phyloP scores from a whole-genome alignment of 2,888 invertebrate species.

The Luperina testacea region DNA sequence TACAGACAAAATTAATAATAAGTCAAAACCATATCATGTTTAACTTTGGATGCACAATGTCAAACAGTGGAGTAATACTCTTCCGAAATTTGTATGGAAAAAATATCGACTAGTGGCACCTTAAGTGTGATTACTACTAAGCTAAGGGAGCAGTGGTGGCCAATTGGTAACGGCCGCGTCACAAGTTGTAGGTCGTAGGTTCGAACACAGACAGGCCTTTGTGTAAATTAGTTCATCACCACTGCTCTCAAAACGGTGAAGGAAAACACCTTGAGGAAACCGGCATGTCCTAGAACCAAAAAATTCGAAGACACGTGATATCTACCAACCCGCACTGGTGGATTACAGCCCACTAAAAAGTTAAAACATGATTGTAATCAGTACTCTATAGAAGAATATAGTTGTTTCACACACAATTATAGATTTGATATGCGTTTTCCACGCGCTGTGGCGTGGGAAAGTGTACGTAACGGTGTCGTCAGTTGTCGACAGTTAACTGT shows the following conservation, averaged over 20 bases:
- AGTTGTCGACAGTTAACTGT: constrained; percentile 26
- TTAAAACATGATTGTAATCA: constrained; percentile 20
- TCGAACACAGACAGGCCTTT: not conserved
- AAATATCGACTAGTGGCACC: no score
- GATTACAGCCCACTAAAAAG: not conserved
- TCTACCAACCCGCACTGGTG: not conserved
- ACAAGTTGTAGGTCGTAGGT: no score
- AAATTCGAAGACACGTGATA: no score
- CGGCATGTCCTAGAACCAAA: not conserved
- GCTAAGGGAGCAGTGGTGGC: not conserved
- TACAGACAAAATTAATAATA: no score
- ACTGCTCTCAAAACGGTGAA: not conserved
- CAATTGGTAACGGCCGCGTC: no score
- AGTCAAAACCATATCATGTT: no score
- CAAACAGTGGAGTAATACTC: no score
- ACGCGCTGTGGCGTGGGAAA: constrained; percentile 45
- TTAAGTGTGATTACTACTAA: no score
- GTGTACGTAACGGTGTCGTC: constrained; percentile 37
- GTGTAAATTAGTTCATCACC: not conserved
- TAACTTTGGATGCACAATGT: no score
- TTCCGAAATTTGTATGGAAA: no score
- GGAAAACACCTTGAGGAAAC: not conserved
- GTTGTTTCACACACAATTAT: constrained; percentile 46
- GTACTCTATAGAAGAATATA: not conserved
- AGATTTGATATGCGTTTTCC: constrained; percentile 51